Base-by-base conservation (phyloP, 1,140 invertebrate species). In the Propsilocerus akamusi region DNA sequence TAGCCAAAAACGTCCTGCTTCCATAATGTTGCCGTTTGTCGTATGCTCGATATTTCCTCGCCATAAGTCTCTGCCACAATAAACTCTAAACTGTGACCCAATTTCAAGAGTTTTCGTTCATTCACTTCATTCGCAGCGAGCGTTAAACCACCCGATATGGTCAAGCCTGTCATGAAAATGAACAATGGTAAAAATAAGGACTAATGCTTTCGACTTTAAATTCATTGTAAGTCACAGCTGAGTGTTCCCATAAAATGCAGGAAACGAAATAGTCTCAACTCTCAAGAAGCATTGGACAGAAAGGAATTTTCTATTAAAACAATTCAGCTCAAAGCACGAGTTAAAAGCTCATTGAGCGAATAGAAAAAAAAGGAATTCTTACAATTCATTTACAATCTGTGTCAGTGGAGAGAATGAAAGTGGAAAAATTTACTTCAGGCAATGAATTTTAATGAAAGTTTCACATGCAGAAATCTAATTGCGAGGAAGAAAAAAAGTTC, bases 31-130 rank as follows among this genome's bases (percentile, higher is more conserved):
- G 89, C 91, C 8, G 90, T 91, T 68, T 84, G 75, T 47, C 76
- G 65, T 49, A 96, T 89, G 59, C 91, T 94, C 20, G 76, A 73
- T 53, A 80, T 74, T 66, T 96, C 92, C 56, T 89, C 78, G 0
- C 92, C 92, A 61, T 82, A 92, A 0, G 93, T 97, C 65, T 97
- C 93, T 0, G 86, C 85, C 5, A 94, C 80, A 2, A 82, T 69
- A 58, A 95, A 91, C 37, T 80, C 74, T 47, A 96, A 68, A 5
- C 72, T 71, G 57, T 86, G 81, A 0, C 81, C 82, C 49, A 73
- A 67, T 20, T 68, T 65, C 0, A 68, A 71, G 4, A 83, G 63
- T 12, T 72, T 68, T 46, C 76, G 73, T 48, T 68, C 56, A 56
- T 83, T 82, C 2, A 81, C 75, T 65, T 86, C 78, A 11, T 77